Evolutionary conservation across 2,797 vertebrate genomes (phyloP).

Genomic region (Gastrophryne carolinensis): DNA sequence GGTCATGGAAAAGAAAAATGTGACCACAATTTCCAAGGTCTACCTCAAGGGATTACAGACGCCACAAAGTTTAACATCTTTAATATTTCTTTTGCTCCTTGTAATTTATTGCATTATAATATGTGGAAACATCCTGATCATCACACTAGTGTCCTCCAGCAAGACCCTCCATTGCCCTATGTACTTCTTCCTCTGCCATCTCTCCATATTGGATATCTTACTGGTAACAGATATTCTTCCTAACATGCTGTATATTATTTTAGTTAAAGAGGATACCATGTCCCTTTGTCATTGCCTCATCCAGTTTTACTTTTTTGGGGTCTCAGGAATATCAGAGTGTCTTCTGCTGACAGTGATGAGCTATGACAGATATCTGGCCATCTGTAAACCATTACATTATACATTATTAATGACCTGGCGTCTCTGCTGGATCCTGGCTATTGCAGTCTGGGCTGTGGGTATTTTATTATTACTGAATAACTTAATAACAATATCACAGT

Average conservation of each 20-base stretch:
- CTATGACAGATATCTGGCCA: slow-evolving; percentile 48
- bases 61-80: no score
- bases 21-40: no score
- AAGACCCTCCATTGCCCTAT: slow-evolving; percentile 17
- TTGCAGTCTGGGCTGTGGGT: background rate
- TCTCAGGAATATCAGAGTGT: background rate
- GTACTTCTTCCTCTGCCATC: slow-evolving; percentile 11
- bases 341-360: slow-evolving; percentile 27
- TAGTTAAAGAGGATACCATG: background rate
- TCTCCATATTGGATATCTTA: slow-evolving; percentile 22
- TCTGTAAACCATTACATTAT: slow-evolving; percentile 17
- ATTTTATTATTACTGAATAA: background rate
- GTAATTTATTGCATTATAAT: no score
- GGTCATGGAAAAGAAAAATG: no score
- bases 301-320: slow-evolving; percentile 12
- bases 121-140: background rate
- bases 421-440: background rate
- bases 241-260: slow-evolving; percentile 4
- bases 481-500: background rate
- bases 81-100: no score
- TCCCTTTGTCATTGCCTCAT: slow-evolving; percentile 1
- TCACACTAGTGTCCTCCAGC: background rate
- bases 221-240: background rate
- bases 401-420: background rate
- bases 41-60: no score